These are phyloP conservation scores for Acropora yongei DNA, from an alignment of 64 coral and sea anemone species.

Conservation along the genomic window DNA sequence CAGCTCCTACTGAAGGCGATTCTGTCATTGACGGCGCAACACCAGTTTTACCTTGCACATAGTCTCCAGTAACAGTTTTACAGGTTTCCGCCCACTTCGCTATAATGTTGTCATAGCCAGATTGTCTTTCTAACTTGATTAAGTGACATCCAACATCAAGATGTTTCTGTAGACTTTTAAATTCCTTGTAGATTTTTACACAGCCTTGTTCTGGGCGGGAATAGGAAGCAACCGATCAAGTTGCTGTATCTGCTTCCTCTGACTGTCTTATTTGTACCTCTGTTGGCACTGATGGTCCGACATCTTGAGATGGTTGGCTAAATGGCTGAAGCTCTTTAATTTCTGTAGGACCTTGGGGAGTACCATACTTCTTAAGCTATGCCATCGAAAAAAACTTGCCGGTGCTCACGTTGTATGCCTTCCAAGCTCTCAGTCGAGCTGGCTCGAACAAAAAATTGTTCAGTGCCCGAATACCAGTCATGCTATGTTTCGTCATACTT, in stretches of 20 bases:
- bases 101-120: neutral
- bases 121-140: conserved; percentile 9
- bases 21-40: neutral
- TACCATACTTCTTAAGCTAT: conserved; percentile 4
- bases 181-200: neutral
- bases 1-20: neutral
- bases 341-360: conserved; percentile 26
- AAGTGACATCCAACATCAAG: neutral
- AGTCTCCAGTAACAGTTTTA: neutral
- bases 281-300: neutral
- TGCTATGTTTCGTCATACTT: conserved; percentile 22
- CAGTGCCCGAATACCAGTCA: conserved; percentile 18
- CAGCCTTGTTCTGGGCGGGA: neutral
- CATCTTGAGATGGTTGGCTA: conserved; percentile 22
- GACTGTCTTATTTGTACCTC: neutral
- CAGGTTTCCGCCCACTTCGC: neutral
- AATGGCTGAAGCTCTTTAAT: conserved; percentile 22
- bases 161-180: neutral
- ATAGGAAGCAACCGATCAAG: neutral
- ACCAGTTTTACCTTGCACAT: neutral
- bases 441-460: conserved; percentile 45
- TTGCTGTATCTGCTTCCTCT: neutral
- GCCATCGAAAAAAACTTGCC: conserved; percentile 16
- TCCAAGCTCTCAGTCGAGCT: conserved; percentile 47
- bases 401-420: conserved; percentile 43